A percentile compares a stretch with the other conserved stretches of the same genome.
phyloP scores from a whole-genome alignment of 1,140 invertebrate species.

The Thalassaphorura encarpata region DNA sequence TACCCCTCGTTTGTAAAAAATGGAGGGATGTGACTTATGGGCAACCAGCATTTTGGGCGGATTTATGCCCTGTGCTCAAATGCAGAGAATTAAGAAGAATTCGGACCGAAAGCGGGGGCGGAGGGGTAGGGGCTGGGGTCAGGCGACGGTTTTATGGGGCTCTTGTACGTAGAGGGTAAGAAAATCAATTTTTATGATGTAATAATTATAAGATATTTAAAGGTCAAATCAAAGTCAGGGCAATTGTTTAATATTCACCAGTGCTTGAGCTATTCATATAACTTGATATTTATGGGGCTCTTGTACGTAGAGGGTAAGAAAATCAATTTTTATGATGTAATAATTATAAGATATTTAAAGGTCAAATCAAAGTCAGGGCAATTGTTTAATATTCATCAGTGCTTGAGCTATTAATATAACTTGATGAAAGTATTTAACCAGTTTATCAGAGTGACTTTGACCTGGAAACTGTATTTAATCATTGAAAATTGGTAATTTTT shows the following conservation, averaged over 20 bases:
- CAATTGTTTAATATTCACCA: too few species aligned
- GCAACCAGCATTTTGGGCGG: conserved; percentile 20
- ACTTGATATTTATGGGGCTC: conserved; percentile 28
- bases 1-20: conserved; percentile 24
- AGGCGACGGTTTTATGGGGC: conserved; percentile 29
- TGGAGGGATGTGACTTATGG: conserved; percentile 23
- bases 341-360: background rate
- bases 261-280: too few species aligned
- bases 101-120: conserved; percentile 21
- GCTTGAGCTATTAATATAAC: too few species aligned
- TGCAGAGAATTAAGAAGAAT: conserved; percentile 28
- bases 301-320: conserved; percentile 32
- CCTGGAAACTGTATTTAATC: too few species aligned
- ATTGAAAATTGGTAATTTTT: background rate
- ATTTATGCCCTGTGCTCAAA: conserved; percentile 30
- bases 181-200: background rate
- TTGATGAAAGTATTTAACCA: too few species aligned
- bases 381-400: too few species aligned
- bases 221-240: background rate
- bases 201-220: background rate
- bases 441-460: too few species aligned
- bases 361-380: background rate
- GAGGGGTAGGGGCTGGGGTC: conserved; percentile 18
- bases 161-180: conserved; percentile 31
- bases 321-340: background rate